Conservation (phyloP, 2,113 vertebrate genomes). For the Ophthalmotilapia sp. region DNA sequence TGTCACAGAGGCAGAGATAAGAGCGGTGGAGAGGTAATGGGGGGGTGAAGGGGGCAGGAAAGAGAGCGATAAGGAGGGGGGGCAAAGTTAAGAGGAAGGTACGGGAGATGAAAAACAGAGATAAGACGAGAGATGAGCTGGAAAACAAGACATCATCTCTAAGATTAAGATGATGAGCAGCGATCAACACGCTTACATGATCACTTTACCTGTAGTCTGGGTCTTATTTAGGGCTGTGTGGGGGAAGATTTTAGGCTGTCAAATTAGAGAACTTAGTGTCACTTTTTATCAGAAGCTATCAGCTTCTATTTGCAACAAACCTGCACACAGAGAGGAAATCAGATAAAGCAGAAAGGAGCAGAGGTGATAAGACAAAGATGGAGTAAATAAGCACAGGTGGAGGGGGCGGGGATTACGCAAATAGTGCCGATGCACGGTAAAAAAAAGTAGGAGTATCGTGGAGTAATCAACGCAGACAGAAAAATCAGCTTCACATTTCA, state of each 20-base stretch:
- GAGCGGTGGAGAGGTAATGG: not conserved
- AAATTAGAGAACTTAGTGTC: not conserved
- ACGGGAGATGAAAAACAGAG: not conserved
- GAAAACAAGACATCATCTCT: not conserved
- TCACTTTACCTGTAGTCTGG: not conserved
- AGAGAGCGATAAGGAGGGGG: not conserved
- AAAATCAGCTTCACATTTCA: not conserved
- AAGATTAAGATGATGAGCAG: not conserved
- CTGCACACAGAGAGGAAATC: not conserved
- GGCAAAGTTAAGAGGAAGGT: not conserved
- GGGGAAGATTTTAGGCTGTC: not conserved
- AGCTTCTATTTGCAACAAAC: not conserved
- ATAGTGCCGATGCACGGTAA: not conserved
- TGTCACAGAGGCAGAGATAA: constrained; percentile 27
- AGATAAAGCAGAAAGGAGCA: not conserved
- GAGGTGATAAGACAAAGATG: not conserved
- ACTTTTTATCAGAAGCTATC: not conserved
- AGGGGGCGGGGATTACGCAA: not conserved
- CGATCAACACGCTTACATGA: not conserved
- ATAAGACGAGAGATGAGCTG: not conserved
- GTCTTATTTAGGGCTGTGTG: not conserved
- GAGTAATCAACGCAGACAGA: not conserved
- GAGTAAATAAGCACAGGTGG: not conserved
- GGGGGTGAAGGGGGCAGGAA: not conserved
- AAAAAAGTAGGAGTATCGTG: not conserved